A percentile compares a stretch with the other conserved stretches of the same genome.
These are phyloP conservation scores for Prietella phreatophila DNA, from an alignment of 2,113 vertebrate genomes.

Conservation along the genomic window DNA sequence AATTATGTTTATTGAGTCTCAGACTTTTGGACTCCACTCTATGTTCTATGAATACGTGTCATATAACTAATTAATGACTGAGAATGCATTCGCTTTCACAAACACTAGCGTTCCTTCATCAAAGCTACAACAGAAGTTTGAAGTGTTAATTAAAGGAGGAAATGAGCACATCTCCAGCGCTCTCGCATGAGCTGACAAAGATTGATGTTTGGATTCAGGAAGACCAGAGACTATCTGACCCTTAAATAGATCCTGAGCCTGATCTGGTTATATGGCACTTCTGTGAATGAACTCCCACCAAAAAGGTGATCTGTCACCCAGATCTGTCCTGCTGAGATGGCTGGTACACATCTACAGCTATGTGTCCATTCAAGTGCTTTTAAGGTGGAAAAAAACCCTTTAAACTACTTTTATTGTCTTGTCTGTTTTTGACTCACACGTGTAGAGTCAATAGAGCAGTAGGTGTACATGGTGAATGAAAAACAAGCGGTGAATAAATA, in stretches of 20 bases:
- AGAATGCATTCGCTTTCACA: background rate
- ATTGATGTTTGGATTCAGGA: conserved; percentile 44
- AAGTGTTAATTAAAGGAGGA: conserved; percentile 39
- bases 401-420: no score
- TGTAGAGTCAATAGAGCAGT: background rate
- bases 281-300: conserved; percentile 31
- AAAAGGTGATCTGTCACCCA: conserved; percentile 44
- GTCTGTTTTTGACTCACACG: no score
- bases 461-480: background rate
- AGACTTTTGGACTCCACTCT: background rate
- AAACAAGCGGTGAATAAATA: background rate
- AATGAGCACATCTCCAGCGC: conserved; percentile 19
- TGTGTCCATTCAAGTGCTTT: background rate
- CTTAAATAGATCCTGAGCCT: conserved; percentile 46
- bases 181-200: conserved; percentile 34
- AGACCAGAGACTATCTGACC: conserved; percentile 34
- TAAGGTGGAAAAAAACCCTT: background rate
- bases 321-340: background rate
- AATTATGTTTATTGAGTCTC: background rate
- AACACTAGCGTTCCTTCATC: background rate
- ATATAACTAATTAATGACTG: background rate
- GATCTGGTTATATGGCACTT: conserved; percentile 13
- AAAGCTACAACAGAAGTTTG: background rate
- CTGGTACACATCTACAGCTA: background rate
- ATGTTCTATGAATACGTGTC: background rate